Conservation (phyloP, 2,888 invertebrate genomes). For the Polydrusus cervinus region DNA sequence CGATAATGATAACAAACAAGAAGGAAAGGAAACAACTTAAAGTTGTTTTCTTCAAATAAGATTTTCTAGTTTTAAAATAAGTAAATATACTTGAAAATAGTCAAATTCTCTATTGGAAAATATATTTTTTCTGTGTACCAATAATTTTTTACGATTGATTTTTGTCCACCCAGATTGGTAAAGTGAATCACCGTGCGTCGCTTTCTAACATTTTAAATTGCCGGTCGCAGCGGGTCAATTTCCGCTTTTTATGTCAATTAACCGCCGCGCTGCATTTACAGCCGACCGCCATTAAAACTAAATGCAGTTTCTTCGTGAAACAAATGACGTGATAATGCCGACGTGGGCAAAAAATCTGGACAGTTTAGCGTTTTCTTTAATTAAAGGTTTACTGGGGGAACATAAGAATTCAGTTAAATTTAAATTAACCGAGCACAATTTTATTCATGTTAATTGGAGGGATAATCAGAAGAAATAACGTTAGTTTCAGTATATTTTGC, state of each 20-base stretch:
- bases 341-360: background rate
- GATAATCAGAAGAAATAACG: background rate
- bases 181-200: constrained; percentile 3
- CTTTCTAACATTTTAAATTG: constrained; percentile 26
- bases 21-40: too few relatives aligned
- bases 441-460: background rate
- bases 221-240: constrained; percentile 25
- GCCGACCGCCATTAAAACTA: constrained; percentile 20
- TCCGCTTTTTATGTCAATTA: constrained; percentile 43
- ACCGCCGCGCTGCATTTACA: background rate
- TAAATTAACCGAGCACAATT: background rate
- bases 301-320: constrained; percentile 31
- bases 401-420: background rate
- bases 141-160: too few relatives aligned
- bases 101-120: too few relatives aligned
- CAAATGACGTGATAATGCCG: too few relatives aligned
- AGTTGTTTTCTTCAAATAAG: too few relatives aligned
- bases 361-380: background rate
- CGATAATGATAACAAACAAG: too few relatives aligned
- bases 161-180: too few relatives aligned
- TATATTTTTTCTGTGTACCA: too few relatives aligned
- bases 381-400: background rate
- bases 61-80: too few relatives aligned
- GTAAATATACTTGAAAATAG: too few relatives aligned
- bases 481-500: too few relatives aligned